Base-by-base conservation (phyloP, 2,888 invertebrate genomes). In the Pristionchus exspectatus region DNA sequence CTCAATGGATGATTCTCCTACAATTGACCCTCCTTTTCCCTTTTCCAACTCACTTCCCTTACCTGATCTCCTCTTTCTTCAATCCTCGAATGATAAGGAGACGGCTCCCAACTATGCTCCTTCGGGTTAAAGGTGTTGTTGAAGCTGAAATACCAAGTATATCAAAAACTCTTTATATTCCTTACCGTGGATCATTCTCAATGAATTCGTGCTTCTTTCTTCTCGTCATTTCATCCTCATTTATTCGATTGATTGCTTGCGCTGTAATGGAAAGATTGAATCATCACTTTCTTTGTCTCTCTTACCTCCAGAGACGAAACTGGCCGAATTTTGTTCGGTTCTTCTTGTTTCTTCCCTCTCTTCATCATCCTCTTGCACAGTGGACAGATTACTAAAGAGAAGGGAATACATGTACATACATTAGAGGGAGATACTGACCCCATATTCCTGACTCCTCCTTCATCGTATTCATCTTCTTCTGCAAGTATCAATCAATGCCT, bases 71-170 rank as follows among this genome's bases (percentile, higher is more conserved):
- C 81, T 54, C 21, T 27, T 14, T 84, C 56, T 56, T 84, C 84
- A 12, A 84, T 21, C n/a, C 54, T 84, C 56, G 84, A 84, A n/a
- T 84, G n/a, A 27, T 84, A 27, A 9, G 84, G 84, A 4, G 84
- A 84, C 0, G 84, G 84, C 56, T 84, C 84, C 84, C 84, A 84
- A 50, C 84, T 84, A 27, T 84, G 4, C 56, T 84, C 84, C n/a
- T 84, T 84, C 30, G 54, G 30, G 12, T 84, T n/a, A 56, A 27
- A 56, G 2, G 56, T 27, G 14, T 21, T 18, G n/a, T 84, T 27
- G 56, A 84, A 84, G 50, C 84, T 84, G 54, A 56, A 77, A n/a
- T 5, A 21, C 7, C 10, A n/a, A n/a, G 2, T 10, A 24, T 77
- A 10, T n/a, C 21, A 69, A 69, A 10, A n/a, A n/a, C 9, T 33